Evolutionary conservation across 2,888 invertebrate genomes (phyloP).

Genomic region (Nipponacmea schrenckii): DNA sequence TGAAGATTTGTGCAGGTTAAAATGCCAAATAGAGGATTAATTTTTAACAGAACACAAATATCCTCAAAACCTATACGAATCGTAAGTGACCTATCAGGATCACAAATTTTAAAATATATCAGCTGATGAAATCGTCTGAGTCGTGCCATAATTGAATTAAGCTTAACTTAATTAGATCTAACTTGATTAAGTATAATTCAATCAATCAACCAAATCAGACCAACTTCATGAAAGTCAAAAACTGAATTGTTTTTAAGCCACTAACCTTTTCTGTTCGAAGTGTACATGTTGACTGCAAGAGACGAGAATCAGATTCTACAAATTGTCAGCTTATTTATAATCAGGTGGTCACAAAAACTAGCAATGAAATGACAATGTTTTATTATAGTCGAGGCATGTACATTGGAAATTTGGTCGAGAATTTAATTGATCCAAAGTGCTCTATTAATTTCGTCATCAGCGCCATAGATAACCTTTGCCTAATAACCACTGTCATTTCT

Average conservation of each 20-base stretch:
- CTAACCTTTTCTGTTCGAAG: not conserved
- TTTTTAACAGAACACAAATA: too few relatives aligned
- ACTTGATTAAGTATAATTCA: too few relatives aligned
- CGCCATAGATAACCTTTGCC: slow-evolving; percentile 2
- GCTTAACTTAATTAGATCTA: too few relatives aligned
- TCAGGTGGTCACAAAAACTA: not conserved
- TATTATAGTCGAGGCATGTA: not conserved
- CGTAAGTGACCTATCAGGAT: too few relatives aligned
- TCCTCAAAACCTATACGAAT: too few relatives aligned
- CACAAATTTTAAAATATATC: too few relatives aligned
- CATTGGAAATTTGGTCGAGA: not conserved
- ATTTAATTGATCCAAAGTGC: slow-evolving; percentile 9
- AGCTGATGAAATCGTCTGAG: too few relatives aligned
- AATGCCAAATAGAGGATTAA: too few relatives aligned
- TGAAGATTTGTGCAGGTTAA: too few relatives aligned
- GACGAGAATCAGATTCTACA: not conserved
- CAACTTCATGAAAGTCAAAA: too few relatives aligned
- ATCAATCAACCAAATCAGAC: too few relatives aligned
- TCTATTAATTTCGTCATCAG: slow-evolving; percentile 8
- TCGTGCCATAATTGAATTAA: too few relatives aligned
- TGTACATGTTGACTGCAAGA: not conserved
- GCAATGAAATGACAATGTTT: not conserved
- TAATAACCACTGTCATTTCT: not conserved
- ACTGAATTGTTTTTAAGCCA: not conserved
- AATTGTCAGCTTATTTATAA: slow-evolving; percentile 4